phyloP scores from a whole-genome alignment of 2,888 invertebrate species.

The Coremacera marginata region DNA sequence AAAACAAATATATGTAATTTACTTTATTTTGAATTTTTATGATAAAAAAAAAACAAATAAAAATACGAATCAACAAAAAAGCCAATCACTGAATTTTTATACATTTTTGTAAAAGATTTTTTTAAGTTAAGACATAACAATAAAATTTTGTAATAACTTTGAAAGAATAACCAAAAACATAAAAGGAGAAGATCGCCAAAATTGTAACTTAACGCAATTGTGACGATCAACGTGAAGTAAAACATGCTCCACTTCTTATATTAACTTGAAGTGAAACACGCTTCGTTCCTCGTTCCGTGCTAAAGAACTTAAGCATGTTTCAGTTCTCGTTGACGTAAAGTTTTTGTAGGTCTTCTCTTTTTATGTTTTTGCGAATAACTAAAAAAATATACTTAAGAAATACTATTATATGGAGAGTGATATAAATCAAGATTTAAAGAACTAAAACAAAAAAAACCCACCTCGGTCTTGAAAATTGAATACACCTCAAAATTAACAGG shows the following conservation, averaged over 20 bases:
- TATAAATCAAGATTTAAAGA: not conserved
- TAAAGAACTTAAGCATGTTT: too few relatives aligned
- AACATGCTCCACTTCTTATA: too few relatives aligned
- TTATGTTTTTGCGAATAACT: too few relatives aligned
- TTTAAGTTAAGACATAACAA: conserved; percentile 46
- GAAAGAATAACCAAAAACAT: not conserved
- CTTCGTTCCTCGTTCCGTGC: too few relatives aligned
- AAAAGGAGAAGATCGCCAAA: too few relatives aligned
- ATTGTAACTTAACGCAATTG: too few relatives aligned
- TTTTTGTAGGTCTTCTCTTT: too few relatives aligned
- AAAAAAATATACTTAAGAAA: not conserved
- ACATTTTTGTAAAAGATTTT: conserved; percentile 55
- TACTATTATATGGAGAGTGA: too few relatives aligned
- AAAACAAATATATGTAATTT: conserved; percentile 49
- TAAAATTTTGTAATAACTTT: conserved; percentile 35
- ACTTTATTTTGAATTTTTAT: conserved; percentile 56
- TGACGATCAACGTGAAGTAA: too few relatives aligned
- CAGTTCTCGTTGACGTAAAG: too few relatives aligned
- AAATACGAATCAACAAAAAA: conserved; percentile 4
- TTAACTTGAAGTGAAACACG: too few relatives aligned
- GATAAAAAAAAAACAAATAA: conserved; percentile 26
- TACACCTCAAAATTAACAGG: too few relatives aligned
- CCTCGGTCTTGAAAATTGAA: not conserved
- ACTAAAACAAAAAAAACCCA: conserved; percentile 15
- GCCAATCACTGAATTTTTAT: conserved; percentile 52